phyloP scores from a whole-genome alignment of 2,113 vertebrate genomes.

The Arenaria interpres region DNA sequence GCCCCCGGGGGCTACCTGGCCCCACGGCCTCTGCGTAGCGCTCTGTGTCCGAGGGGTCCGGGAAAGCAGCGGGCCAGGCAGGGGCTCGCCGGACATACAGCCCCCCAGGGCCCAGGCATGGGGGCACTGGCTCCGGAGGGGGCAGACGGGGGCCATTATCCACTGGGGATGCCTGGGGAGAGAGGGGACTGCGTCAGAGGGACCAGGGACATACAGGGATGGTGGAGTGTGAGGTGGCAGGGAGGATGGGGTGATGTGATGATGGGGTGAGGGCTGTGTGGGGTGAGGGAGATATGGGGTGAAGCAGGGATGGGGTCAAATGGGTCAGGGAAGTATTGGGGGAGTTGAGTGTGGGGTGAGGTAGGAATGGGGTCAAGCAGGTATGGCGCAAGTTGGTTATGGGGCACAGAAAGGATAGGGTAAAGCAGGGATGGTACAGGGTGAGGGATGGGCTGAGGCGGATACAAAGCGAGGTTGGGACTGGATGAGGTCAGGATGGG shows the following conservation, averaged over 20 bases:
- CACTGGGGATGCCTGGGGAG: constrained; percentile 44
- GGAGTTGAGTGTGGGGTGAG: neutral
- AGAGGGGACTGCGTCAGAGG: neutral
- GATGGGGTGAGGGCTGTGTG: neutral
- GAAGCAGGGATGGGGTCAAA: neutral
- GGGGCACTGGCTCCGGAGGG: constrained; percentile 70
- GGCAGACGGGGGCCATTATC: constrained; percentile 72
- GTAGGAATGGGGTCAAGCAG: neutral
- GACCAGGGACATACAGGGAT: neutral
- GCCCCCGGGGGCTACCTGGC: constrained; percentile 81
- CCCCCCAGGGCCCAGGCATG: constrained; percentile 78
- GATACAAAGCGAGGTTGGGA: accelerated
- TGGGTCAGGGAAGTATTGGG: neutral
- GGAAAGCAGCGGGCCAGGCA: constrained; percentile 68
- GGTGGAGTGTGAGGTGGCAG: neutral
- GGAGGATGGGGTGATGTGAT: neutral
- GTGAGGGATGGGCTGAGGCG: neutral
- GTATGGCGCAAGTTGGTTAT: neutral
- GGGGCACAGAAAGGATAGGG: neutral
- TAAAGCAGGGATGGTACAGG: neutral
- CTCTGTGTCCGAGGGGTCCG: constrained; percentile 81
- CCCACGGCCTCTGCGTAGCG: constrained; percentile 50
- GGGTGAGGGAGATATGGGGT: neutral
- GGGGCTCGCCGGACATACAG: constrained; percentile 76
- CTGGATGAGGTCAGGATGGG: neutral